phyloP scores from a whole-genome alignment of 23 tunicate genomes.

The Halocynthia roretzi region DNA sequence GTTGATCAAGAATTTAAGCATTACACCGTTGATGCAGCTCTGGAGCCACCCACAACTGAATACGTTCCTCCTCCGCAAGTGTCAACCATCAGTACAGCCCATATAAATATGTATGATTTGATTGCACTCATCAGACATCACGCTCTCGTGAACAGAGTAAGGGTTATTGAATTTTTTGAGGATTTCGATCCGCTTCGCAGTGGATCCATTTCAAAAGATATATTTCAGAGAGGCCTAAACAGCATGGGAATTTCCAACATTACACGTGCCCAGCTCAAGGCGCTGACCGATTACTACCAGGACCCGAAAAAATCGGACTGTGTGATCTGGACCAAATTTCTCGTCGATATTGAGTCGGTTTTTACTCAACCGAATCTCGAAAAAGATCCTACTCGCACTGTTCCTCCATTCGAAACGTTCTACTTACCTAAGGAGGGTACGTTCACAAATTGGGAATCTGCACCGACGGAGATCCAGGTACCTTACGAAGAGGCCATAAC shows the following conservation, averaged over 20 bases:
- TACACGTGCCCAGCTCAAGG: constrained; percentile 40
- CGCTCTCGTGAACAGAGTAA: constrained; percentile 48
- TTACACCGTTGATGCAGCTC: constrained; percentile 67
- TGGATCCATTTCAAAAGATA: constrained; percentile 57
- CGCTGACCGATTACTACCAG: constrained; percentile 33
- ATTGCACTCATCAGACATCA: constrained; percentile 65
- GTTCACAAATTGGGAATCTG: constrained; percentile 22
- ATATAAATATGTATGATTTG: constrained; percentile 50
- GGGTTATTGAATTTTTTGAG: constrained; percentile 71
- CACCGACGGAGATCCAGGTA: constrained; percentile 5
- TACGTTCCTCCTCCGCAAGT: constrained; percentile 54
- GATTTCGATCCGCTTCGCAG: constrained; percentile 79
- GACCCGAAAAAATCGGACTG: constrained; percentile 66
- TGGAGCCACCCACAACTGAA: constrained; percentile 36
- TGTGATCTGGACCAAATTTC: constrained; percentile 43
- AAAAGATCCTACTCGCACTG: constrained; percentile 49
- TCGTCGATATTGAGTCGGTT: constrained; percentile 62
- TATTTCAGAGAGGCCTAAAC: constrained; percentile 66
- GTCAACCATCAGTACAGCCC: constrained; percentile 40
- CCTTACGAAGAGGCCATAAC: constrained; percentile 59
- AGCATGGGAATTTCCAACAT: constrained; percentile 74
- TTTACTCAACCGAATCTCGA: constrained; percentile 75
- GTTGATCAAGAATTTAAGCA: constrained; percentile 83
- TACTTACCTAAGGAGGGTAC: constrained; percentile 77
- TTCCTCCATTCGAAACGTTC: constrained; percentile 51